Percentiles rank a stretch among this genome's conserved stretches.
These are phyloP conservation scores for Ranitomeya imitator DNA, from an alignment of 2,113 vertebrate species.

Conservation along the genomic window DNA sequence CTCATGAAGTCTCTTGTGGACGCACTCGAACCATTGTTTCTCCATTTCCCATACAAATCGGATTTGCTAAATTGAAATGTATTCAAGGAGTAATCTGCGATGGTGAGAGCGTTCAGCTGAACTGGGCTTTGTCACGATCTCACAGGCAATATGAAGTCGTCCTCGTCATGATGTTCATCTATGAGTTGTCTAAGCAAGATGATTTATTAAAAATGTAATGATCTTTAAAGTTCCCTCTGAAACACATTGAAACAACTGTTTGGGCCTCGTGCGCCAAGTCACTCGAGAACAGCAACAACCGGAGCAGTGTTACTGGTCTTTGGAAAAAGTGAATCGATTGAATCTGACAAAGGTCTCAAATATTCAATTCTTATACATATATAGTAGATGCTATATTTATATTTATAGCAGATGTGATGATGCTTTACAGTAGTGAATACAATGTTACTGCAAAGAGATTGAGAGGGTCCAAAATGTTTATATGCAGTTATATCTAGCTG, in stretches of 20 bases:
- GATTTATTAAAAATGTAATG: constrained; percentile 48
- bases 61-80: constrained; percentile 38
- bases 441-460: not conserved
- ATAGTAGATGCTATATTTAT: not conserved
- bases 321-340: constrained; percentile 19
- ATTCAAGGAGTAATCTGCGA: constrained; percentile 17
- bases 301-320: too few relatives aligned
- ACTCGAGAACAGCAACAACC: not conserved
- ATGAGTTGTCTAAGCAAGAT: constrained; percentile 20
- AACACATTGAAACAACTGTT: not conserved
- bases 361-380: not conserved
- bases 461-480: not conserved
- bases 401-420: constrained; percentile 13
- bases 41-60: constrained; percentile 21
- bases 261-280: constrained; percentile 3
- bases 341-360: not conserved
- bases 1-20: constrained; percentile 38
- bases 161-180: not conserved
- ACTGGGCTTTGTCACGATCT: constrained; percentile 46
- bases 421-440: not conserved
- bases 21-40: constrained; percentile 1
- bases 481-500: not conserved
- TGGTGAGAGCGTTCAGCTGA: not conserved
- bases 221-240: constrained; percentile 49
- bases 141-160: not conserved